Evolutionary conservation across 2,888 invertebrate species (phyloP).

Genomic region (Caenorhabditis zanzibari): DNA sequence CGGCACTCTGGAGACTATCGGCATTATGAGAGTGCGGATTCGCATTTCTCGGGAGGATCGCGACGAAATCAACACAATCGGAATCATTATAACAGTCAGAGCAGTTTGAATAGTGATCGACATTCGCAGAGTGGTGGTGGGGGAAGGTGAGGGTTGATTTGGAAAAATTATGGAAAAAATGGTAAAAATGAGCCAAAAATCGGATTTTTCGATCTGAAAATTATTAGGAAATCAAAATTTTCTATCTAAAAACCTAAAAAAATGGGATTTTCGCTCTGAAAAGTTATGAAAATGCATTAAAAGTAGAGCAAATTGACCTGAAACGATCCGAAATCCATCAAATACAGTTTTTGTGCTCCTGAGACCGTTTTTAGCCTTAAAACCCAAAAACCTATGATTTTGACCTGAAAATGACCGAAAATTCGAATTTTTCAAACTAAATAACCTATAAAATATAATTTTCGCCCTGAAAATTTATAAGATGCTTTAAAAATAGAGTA

Average conservation of each 20-base stretch:
- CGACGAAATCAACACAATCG: slow-evolving; percentile 3
- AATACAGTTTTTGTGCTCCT: too few relatives aligned
- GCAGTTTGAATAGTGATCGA: slow-evolving; percentile 57
- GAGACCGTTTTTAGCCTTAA: too few relatives aligned
- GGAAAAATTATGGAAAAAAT: too few relatives aligned
- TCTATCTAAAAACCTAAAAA: too few relatives aligned
- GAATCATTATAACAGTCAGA: slow-evolving; percentile 61
- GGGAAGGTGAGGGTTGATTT: not conserved
- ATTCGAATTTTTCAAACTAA: not conserved
- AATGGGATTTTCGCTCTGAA: too few relatives aligned
- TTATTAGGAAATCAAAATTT: too few relatives aligned
- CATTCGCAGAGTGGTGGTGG: slow-evolving; percentile 15
- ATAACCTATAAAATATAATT: too few relatives aligned
- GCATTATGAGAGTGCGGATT: slow-evolving; percentile 46
- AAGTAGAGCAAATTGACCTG: too few relatives aligned
- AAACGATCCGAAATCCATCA: not conserved
- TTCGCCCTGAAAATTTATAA: too few relatives aligned
- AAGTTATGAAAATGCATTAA: not conserved
- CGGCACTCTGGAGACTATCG: slow-evolving; percentile 30
- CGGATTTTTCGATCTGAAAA: too few relatives aligned
- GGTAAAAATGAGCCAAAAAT: not conserved
- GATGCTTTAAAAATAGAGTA: too few relatives aligned
- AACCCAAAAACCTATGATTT: not conserved
- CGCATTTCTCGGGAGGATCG: slow-evolving; percentile 1
- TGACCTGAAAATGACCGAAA: not conserved